These are phyloP conservation scores for Neolamprologus fasciatus DNA, from an alignment of 2,113 vertebrate genomes.

Conservation along the genomic window DNA sequence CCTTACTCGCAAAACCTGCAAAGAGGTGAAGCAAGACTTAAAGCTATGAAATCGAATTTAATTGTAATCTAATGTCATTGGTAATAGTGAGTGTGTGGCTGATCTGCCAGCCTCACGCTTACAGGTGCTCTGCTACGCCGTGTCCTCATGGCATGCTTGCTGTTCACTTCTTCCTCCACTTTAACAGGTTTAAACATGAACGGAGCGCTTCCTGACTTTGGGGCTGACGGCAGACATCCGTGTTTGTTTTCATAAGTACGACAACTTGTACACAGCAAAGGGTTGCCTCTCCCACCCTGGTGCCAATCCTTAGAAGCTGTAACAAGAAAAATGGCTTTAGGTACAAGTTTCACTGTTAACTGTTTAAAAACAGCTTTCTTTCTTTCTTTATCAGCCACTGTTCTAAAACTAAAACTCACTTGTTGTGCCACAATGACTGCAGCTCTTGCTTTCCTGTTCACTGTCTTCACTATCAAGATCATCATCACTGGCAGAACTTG, in stretches of 20 bases:
- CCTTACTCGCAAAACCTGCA: neutral
- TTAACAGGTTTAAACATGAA: conserved; percentile 99
- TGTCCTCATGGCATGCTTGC: conserved; percentile 98
- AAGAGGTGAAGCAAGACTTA: neutral
- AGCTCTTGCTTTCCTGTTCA: conserved; percentile 93
- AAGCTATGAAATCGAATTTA: neutral
- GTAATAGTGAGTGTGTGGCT: neutral
- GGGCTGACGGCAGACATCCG: conserved; percentile 85
- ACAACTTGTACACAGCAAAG: conserved; percentile 86
- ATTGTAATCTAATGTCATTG: neutral
- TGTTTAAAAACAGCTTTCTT: neutral
- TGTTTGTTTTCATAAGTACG: conserved; percentile 94
- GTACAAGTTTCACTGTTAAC: neutral
- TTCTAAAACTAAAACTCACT: conserved; percentile 68
- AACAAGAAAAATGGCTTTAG: neutral
- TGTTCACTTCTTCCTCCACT: conserved; percentile 91
- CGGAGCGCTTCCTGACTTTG: conserved; percentile 84
- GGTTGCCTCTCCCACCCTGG: conserved; percentile 86
- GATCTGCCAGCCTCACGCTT: conserved; percentile 31
- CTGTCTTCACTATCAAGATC: conserved; percentile 98
- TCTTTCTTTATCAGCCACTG: neutral
- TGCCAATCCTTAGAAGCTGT: conserved; percentile 97
- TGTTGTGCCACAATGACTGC: conserved; percentile 93
- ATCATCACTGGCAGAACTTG: conserved; percentile 96
- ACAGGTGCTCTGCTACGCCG: conserved; percentile 91